These are phyloP conservation scores for Rhynchopsitta pachyrhyncha DNA, from an alignment of 2,113 vertebrate genomes.

Conservation along the genomic window DNA sequence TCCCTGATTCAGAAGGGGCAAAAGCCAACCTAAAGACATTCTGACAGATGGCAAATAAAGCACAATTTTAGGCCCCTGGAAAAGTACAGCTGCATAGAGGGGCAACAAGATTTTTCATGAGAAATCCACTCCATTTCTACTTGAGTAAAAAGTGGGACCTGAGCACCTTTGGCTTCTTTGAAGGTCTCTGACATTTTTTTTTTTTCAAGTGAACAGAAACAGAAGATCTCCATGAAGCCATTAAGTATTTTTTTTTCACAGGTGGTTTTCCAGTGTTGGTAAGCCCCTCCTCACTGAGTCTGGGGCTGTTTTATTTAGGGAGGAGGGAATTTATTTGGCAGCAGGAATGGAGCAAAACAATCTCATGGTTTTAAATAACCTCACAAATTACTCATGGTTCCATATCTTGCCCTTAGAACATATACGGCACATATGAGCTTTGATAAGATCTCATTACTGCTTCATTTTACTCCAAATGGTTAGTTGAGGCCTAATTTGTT, in stretches of 20 bases:
- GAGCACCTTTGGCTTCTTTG: neutral
- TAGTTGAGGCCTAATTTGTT: accelerated
- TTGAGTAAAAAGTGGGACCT: neutral
- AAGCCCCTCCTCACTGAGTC: neutral
- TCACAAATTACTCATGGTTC: neutral
- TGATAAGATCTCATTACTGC: neutral
- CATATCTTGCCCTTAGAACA: neutral
- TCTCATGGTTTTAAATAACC: neutral
- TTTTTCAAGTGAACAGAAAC: neutral
- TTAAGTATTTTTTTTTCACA: accelerated
- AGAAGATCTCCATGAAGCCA: neutral
- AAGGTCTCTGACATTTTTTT: neutral
- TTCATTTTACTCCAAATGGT: neutral
- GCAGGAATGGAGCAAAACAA: neutral
- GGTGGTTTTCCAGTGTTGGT: neutral
- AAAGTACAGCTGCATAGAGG: neutral
- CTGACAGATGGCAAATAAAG: neutral
- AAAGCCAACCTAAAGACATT: neutral
- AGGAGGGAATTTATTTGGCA: neutral
- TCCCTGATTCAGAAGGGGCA: neutral
- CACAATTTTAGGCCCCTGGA: neutral
- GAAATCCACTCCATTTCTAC: neutral
- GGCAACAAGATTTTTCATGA: neutral
- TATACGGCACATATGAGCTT: accelerated
- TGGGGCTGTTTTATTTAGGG: neutral